Base-by-base conservation (phyloP, 2,888 invertebrate species). In the Thereva unica region DNA sequence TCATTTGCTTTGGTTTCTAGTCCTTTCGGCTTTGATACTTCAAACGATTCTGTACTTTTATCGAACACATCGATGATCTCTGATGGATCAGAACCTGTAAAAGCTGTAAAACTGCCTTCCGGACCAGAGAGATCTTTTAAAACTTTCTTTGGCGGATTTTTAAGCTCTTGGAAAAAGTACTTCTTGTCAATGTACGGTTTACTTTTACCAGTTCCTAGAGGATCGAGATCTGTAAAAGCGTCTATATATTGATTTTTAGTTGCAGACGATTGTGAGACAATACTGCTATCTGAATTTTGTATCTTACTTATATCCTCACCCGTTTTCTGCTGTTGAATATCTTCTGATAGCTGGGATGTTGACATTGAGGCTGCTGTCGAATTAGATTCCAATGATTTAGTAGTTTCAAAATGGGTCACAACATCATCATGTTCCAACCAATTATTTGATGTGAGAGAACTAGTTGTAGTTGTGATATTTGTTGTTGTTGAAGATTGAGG, bases 181-280 rank as follows among this genome's bases (percentile, higher is more conserved):
- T 95, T 95, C 84, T 93, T 93, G 85, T 95, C 95, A 78, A 95
- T 88, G 84, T 94, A 95, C 71, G 95, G 95, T 83, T 91, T 92
- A 82, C 90, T 92, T 82, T 91, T 88, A 77, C 94, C 93, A 74
- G 93, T 94, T 78, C 95, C 95, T 78, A 95, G 84, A 69, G 95
- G 95, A 85, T 95, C 95, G 82, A 95, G 84, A 80, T 95, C 95
- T 72, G 93, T 93, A 85, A 95, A 95, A 75, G 95, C 92, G 84
- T 93, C 93, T 84, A 89, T 72, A 87, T 80, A 82, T 77, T 76
- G 80, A 64, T 54, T 64, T 64, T 54, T 12, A 23, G 45, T 54
- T 64, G 54, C 34, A 40, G 38, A 55, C 54, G 54, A 44, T 55
- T 64, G 54, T 53, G 54, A 12, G 37, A 54, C 61, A 61, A 61